Percentiles rank a stretch among this genome's conserved stretches.
Evolutionary conservation across 2,888 invertebrate species (phyloP).

Genomic region (Brassicogethes aeneus): DNA sequence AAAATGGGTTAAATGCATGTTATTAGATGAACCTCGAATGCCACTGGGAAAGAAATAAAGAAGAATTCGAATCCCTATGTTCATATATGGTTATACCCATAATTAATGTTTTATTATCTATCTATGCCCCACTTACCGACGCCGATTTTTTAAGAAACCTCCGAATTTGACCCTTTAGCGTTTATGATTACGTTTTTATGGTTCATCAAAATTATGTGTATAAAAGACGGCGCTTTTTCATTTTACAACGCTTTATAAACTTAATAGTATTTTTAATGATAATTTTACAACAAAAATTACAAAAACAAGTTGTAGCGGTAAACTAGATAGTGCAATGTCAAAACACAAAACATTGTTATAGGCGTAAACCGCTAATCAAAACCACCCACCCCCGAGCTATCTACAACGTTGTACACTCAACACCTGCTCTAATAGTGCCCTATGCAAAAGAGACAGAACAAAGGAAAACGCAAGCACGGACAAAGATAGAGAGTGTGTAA

Average conservation of each 20-base stretch:
- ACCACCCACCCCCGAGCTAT: constrained; percentile 34
- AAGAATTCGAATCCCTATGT: constrained; percentile 10
- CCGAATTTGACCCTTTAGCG: too few relatives aligned
- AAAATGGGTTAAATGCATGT: background rate
- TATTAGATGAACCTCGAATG: constrained; percentile 5
- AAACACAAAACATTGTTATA: constrained; percentile 18
- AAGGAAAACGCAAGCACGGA: background rate
- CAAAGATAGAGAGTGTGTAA: background rate
- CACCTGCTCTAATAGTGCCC: constrained; percentile 31
- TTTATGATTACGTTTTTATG: too few relatives aligned
- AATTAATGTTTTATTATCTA: constrained; percentile 30
- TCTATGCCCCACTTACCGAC: background rate
- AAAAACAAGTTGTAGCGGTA: background rate
- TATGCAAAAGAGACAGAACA: constrained; percentile 19
- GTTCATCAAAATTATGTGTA: background rate
- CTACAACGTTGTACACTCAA: constrained; percentile 31
- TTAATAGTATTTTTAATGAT: constrained; percentile 2
- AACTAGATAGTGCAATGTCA: constrained; percentile 1
- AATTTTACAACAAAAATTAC: background rate
- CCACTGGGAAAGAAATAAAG: constrained; percentile 17
- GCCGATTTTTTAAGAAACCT: too few relatives aligned
- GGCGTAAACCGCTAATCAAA: constrained; percentile 36
- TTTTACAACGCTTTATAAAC: background rate
- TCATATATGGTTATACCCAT: constrained; percentile 28
- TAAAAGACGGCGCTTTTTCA: background rate